A percentile compares a stretch with the other conserved stretches of the same genome.
These are phyloP conservation scores for Agonopterix alstromeriana DNA, from an alignment of 2,888 invertebrate genomes.

Conservation along the genomic window DNA sequence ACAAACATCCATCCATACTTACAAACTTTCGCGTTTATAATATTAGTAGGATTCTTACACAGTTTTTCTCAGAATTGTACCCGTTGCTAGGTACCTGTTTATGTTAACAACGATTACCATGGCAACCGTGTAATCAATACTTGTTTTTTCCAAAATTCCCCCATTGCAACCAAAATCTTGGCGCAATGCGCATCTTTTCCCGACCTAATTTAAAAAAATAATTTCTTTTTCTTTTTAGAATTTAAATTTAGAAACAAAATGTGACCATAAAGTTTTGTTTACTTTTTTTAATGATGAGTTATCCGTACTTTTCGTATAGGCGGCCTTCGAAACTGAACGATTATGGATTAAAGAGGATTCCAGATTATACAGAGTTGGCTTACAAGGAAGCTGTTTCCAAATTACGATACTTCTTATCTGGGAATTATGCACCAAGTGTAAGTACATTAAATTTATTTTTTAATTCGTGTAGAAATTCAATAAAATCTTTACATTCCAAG, in stretches of 20 bases:
- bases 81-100: conserved; percentile 36
- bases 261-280: conserved; percentile 19
- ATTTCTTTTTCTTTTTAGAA: conserved; percentile 25
- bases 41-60: too few species aligned
- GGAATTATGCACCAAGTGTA: conserved; percentile 82
- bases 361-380: conserved; percentile 89
- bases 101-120: conserved; percentile 47
- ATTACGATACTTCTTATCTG: conserved; percentile 84
- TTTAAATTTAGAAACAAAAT: conserved; percentile 27
- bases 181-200: conserved; percentile 56
- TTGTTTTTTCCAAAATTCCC: conserved; percentile 20
- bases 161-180: conserved; percentile 28
- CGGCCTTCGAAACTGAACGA: conserved; percentile 65
- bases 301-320: conserved; percentile 53
- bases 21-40: too few species aligned
- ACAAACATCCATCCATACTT: too few species aligned
- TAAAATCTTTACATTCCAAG: too few species aligned
- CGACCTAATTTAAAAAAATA: neutral
- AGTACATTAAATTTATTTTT: conserved; percentile 28
- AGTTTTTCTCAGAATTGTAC: neutral
- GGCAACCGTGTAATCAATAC: conserved; percentile 60
- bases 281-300: conserved; percentile 13
- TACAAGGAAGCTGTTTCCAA: conserved; percentile 91
- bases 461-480: neutral
- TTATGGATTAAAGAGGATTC: conserved; percentile 75